phyloP scores from a whole-genome alignment of 2,797 vertebrate species.

The Spatula versicolor region DNA sequence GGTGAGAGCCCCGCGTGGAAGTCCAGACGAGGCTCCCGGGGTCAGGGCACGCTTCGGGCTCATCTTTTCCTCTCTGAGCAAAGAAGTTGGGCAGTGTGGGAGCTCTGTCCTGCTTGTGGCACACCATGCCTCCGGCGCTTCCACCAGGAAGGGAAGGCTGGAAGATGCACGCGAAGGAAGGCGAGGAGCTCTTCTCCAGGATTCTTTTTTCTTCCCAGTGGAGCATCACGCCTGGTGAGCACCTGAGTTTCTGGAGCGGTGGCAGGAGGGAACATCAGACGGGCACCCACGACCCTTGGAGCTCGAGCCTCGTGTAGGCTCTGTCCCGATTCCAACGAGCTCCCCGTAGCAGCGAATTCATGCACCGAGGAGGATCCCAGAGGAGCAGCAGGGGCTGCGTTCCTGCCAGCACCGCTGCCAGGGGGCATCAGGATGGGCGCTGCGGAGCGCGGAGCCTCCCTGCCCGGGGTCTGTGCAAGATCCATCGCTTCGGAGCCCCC shows the following conservation, averaged over 20 bases:
- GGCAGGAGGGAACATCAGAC: neutral
- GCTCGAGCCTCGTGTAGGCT: neutral
- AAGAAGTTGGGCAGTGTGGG: rapidly evolving
- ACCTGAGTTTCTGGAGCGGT: rapidly evolving
- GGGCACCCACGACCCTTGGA: neutral
- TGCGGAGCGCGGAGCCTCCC: rapidly evolving
- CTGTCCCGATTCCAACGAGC: rapidly evolving
- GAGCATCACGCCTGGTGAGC: rapidly evolving
- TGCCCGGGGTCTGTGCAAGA: rapidly evolving
- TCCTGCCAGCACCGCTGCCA: neutral
- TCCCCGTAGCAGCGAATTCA: rapidly evolving
- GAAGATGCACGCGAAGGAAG: rapidly evolving
- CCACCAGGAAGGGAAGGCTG: neutral
- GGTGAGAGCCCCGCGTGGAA: neutral
- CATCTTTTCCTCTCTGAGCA: rapidly evolving
- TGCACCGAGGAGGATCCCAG: neutral
- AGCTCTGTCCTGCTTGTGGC: neutral
- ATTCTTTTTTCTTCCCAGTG: rapidly evolving
- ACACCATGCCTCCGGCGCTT: rapidly evolving
- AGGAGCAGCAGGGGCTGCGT: rapidly evolving
- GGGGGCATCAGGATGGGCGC: neutral
- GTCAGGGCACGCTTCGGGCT: rapidly evolving
- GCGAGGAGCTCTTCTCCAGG: rapidly evolving
- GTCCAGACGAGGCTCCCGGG: rapidly evolving
- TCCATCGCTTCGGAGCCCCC: rapidly evolving